Percentiles rank a stretch among this genome's conserved stretches.
Evolutionary conservation across 1,140 invertebrate species (phyloP).

Genomic region (Zophobas atratus): DNA sequence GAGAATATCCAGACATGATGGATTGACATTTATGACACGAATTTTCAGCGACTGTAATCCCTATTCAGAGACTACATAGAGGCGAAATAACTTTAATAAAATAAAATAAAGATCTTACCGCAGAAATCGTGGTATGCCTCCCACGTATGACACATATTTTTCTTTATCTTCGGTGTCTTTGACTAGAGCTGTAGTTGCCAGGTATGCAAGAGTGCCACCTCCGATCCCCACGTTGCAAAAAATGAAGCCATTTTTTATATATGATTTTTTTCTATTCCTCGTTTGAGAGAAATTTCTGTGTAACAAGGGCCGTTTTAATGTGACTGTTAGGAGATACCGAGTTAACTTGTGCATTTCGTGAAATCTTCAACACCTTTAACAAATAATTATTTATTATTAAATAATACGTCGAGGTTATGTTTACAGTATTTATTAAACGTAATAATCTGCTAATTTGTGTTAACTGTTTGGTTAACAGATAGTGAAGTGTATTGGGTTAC

Average conservation of each 20-base stretch:
- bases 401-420: too few species aligned
- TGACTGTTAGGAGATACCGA: background rate
- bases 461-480: too few species aligned
- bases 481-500: too few species aligned
- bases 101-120: constrained; percentile 40
- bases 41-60: too few species aligned
- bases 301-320: background rate
- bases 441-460: too few species aligned
- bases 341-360: background rate
- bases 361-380: background rate
- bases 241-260: background rate
- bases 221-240: background rate
- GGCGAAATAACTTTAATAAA: too few species aligned
- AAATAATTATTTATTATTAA: too few species aligned
- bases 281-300: background rate
- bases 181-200: background rate
- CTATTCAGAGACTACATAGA: too few species aligned
- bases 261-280: background rate
- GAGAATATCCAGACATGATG: too few species aligned
- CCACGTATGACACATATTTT: constrained; percentile 6
- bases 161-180: background rate
- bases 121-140: constrained; percentile 53
- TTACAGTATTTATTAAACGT: too few species aligned
- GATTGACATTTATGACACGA: too few species aligned
- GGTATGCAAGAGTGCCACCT: background rate